Evolutionary conservation across 2,888 invertebrate genomes (phyloP).

Genomic region (Artemia sinica): DNA sequence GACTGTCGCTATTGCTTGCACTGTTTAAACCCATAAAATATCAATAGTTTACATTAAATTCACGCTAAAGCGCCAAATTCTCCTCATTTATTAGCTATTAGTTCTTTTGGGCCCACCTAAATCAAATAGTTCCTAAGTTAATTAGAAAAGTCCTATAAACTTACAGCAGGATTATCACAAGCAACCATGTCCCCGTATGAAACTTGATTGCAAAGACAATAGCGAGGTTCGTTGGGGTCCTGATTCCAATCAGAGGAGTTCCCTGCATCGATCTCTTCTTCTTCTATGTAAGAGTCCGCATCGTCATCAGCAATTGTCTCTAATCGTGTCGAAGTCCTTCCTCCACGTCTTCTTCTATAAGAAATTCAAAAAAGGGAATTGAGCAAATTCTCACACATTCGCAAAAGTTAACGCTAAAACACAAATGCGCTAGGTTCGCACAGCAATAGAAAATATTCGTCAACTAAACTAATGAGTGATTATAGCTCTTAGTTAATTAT

Average conservation of each 20-base stretch:
- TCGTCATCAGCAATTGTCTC: slow-evolving; percentile 23
- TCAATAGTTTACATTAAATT: too few species aligned
- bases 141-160: slow-evolving; percentile 30
- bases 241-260: slow-evolving; percentile 55
- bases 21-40: too few species aligned
- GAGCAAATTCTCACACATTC: background rate
- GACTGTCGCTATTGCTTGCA: too few species aligned
- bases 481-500: too few species aligned
- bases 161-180: slow-evolving; percentile 89
- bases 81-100: too few species aligned
- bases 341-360: background rate
- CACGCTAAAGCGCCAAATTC: too few species aligned
- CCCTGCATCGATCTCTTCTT: slow-evolving; percentile 39
- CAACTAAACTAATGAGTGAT: too few species aligned
- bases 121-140: too few species aligned
- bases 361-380: background rate
- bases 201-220: slow-evolving; percentile 91
- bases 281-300: slow-evolving; percentile 44
- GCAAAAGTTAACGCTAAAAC: too few species aligned
- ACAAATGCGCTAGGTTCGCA: too few species aligned
- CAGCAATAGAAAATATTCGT: too few species aligned
- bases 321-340: background rate
- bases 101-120: too few species aligned
- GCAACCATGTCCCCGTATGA: slow-evolving; percentile 98
- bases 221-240: slow-evolving; percentile 88